Base-by-base conservation (phyloP, 1,140 invertebrate genomes). In the Grapholita molesta region DNA sequence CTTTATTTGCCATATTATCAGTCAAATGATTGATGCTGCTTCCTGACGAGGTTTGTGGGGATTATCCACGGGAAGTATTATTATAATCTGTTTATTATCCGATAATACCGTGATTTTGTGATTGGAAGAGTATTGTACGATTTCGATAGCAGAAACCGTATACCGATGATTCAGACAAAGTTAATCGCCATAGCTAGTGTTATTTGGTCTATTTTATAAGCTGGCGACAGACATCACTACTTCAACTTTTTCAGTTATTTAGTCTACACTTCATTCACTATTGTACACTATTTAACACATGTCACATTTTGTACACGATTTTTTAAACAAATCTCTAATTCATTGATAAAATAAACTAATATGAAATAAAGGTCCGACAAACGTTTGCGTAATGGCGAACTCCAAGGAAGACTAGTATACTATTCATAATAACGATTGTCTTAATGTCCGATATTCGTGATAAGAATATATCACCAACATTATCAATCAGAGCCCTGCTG, bases 401-500 rank as follows among this genome's bases (percentile, higher is more conserved):
- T 6, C 24, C 24, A 61, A 28, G 55, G 30, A 61, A 28, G 24
- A 61, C 55, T 61, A 61, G 55, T 28, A 61, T 15, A 61, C 55
- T 1, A 61, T 61, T 61, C 24, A 61, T 28, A 28, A 15, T 61
- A 61, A 28, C 3, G 55, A 61, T 61, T n/a, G 55, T 61, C 55
- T 61, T 61, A 61, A 61, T 32, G 55, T 61, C n/a, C 28, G 55
- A 61, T 61, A 61, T 25, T 30, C 32, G 68, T 69, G 80, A 85
- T 83, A 83, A 78, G 67, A 61, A 73, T 71, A 67, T 80, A 84
- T 83, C 82, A 83, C 69, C 38, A 15, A 25, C 67, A 64, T 78
- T 82, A 86, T 86, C 84, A 79, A 80, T 78, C 74, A 80, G 70
- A 73, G 72, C 74, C 57, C 71, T 68, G 74, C 70, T 82, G 82